Evolutionary conservation across 1,140 invertebrate genomes (phyloP), one percentile per base, ranked within the genome.

Genomic region (Drosophila obscura): DNA sequence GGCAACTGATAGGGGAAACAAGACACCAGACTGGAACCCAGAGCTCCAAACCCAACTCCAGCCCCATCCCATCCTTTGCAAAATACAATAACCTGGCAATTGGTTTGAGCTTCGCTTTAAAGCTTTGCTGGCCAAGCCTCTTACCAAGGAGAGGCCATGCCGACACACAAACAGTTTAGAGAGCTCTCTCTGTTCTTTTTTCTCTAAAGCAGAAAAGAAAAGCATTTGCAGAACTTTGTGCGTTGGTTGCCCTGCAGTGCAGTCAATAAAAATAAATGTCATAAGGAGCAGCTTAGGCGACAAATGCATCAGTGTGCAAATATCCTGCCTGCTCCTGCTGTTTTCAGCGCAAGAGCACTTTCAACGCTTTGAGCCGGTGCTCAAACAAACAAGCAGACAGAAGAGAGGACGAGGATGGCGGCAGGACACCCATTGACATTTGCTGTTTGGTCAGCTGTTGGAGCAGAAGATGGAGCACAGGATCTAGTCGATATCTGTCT

Each of bases 211-310:
- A 58, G 43, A 24, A 53, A 53, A 19, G 11, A 26, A 53, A 53
- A 53, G 53, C 35, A 65, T 50, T 73, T 50, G 35, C 35, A 39
- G 35, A 39, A 39, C 35, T 39, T 24, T 43, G 19, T 49, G 46
- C 60, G 59, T 65, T 64, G 49, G 39, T 31, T 51, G 8, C 13
- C 35, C 35, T 73, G 39, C 61, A 60, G 39, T 55, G 74, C 66
- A 79, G 83, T 87, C 82, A 87, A 87, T 87, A 88, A 87, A 87
- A 87, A 87, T 87, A 87, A 87, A 87, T 87, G 83, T 88, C 83
- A 87, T 88, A 87, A 87, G 69, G 66, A 68, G 79, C 57, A 87
- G 83, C 82, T 87, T 88, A 88, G 66, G 61, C 75, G 78, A 49
- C 68, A 72, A 88, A 76, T 73, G 69, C 74, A 63, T 64, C 56